Base-by-base conservation (phyloP, 2,113 vertebrate genomes). In the Cisticola juncidis region DNA sequence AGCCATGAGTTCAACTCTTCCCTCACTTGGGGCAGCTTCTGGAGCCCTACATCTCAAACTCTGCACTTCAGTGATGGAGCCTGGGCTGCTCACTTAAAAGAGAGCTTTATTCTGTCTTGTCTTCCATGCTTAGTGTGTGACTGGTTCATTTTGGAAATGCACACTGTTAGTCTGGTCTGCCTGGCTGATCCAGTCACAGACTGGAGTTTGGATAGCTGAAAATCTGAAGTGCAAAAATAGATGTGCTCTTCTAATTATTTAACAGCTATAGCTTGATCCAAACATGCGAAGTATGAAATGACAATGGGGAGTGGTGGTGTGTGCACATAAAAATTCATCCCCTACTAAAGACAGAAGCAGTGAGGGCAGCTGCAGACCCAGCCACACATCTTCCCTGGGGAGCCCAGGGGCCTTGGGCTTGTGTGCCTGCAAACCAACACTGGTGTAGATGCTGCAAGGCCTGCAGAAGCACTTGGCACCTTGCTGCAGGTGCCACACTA, bases 261-360 rank as follows among this genome's bases (percentile, higher is more conserved):
- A 69, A 70, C 9, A 45, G 26, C 44, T 19, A 47, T 0, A 48
- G 14, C 42, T 53, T 28, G 42, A 84, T 21, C 9, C 25, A 53
- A 60, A 18, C n/a, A 66, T 45, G 31, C 29, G 2, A 8, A 0
- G 2, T 22, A 12, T 11, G 19, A 86, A 65, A 24, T 28, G 26
- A 65, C 35, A 77, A 4, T 0, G 0, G 9, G 9, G 5, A 4
- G 8, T 3, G 5, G 15, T 1, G 12, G 7, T 13, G n/a, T 9
- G 40, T 31, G 29, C 14, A 16, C 17, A 16, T 6, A 16, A 61
- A 76, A 48, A 28, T 11, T 28, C 54, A 20, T 11, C 24, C 23
- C 38, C 60, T 3, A 2, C 14, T 29, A 2, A 42, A n/a, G 56
- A 4, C 21, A 16, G 12, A 14, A 23, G 4, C 13, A 20, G 9